A percentile compares a stretch with the other conserved stretches of the same genome.
phyloP scores from a whole-genome alignment of 2,797 vertebrate species.

The Dermochelys coriacea region DNA sequence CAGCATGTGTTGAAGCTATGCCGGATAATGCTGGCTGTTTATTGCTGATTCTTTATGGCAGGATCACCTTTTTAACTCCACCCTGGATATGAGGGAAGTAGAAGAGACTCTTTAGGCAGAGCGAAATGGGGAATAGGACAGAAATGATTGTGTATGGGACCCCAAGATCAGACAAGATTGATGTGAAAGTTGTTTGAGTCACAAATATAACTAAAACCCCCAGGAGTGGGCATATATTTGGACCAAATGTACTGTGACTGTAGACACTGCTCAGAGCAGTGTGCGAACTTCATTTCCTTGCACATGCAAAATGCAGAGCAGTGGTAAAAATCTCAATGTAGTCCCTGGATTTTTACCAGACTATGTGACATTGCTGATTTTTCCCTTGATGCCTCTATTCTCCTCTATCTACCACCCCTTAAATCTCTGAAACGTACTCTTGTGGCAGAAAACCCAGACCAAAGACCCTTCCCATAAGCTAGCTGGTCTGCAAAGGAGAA shows the following conservation, averaged over 20 bases:
- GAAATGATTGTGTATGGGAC: background rate
- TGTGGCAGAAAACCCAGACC: background rate
- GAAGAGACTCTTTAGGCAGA: background rate
- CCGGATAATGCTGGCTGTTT: accelerated
- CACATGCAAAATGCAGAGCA: background rate
- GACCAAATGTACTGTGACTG: background rate
- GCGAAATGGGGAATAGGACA: background rate
- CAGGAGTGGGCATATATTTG: background rate
- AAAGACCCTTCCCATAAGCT: background rate
- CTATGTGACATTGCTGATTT: background rate
- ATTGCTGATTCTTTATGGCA: background rate
- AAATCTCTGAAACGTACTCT: background rate
- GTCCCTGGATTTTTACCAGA: background rate
- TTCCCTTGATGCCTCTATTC: background rate
- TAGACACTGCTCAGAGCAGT: background rate
- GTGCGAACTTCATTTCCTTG: background rate
- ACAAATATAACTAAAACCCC: background rate
- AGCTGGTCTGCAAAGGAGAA: accelerated
- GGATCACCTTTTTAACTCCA: background rate
- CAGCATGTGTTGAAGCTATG: too few species aligned
- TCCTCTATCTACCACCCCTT: background rate
- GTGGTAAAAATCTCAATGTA: accelerated
- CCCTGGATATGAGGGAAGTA: accelerated
- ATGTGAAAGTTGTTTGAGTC: background rate
- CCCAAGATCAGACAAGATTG: background rate